Percentiles rank a stretch among this genome's conserved stretches.
phyloP scores from a whole-genome alignment of 64 coral and sea anemone genomes.

The Montipora foliosa region DNA sequence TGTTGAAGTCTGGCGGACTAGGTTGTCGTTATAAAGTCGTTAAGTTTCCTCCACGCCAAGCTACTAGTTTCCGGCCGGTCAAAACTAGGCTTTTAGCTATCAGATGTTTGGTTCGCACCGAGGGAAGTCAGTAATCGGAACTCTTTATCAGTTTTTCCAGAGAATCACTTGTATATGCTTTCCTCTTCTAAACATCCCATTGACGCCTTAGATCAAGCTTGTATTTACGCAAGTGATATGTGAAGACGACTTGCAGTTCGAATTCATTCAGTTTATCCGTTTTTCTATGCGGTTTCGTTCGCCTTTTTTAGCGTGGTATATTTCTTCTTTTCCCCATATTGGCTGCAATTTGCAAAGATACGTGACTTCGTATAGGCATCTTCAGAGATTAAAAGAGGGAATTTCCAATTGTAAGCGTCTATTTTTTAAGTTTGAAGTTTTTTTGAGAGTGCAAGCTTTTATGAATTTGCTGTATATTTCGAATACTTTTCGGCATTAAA shows the following conservation, averaged over 20 bases:
- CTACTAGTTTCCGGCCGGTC: constrained; percentile 10
- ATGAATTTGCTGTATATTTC: background rate
- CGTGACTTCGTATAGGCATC: background rate
- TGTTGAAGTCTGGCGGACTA: background rate
- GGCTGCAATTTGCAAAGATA: background rate
- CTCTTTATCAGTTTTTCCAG: background rate
- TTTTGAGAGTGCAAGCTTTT: background rate
- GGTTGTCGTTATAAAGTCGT: background rate
- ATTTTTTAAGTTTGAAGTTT: too few relatives aligned
- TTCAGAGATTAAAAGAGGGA: too few relatives aligned
- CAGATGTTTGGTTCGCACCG: background rate
- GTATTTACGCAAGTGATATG: background rate
- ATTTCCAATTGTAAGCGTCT: too few relatives aligned
- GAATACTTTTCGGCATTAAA: background rate
- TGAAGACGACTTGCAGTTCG: background rate
- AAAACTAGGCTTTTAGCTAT: background rate
- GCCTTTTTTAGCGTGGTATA: too few relatives aligned
- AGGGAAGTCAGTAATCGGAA: background rate
- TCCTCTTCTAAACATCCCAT: background rate
- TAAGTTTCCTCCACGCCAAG: constrained; percentile 23
- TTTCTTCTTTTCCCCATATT: background rate
- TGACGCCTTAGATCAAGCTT: background rate
- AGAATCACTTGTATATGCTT: background rate
- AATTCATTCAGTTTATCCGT: too few relatives aligned
- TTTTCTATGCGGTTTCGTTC: too few relatives aligned